Percentiles rank a stretch among this genome's conserved stretches.
Conservation (phyloP, 1,140 invertebrate genomes). For the Panonychus citri region DNA sequence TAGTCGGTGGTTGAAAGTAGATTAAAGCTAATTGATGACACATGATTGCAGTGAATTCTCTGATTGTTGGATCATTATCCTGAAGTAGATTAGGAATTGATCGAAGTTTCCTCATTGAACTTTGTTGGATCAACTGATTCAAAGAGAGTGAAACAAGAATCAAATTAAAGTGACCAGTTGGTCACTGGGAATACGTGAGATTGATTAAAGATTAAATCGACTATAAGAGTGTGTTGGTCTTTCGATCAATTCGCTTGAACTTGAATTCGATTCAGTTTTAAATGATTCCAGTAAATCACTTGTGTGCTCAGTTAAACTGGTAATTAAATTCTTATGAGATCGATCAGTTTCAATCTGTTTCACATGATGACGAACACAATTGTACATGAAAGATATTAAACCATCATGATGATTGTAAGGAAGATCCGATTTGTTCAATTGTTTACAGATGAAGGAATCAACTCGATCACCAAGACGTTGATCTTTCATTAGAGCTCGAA, state of each 20-base stretch:
- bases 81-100: not conserved
- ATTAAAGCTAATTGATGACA: not conserved
- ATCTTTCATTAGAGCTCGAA: constrained; percentile 52
- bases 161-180: not conserved
- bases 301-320: not conserved
- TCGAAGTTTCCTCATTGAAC: not conserved
- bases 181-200: not conserved
- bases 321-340: not conserved
- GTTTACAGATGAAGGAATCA: constrained; percentile 28
- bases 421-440: not conserved
- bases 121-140: not conserved
- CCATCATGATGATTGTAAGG: not conserved
- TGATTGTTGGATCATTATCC: not conserved
- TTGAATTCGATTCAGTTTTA: not conserved
- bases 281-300: no score
- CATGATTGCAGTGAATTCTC: not conserved
- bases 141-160: not conserved
- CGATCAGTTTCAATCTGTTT: not conserved
- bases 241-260: not conserved
- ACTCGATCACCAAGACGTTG: constrained; percentile 45
- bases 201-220: not conserved
- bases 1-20: not conserved
- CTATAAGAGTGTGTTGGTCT: not conserved
- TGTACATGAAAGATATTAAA: not conserved
- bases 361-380: not conserved